Evolutionary conservation across 1,140 invertebrate genomes (phyloP), one percentile per base, ranked within the genome.

Genomic region (Drosophila miranda): DNA sequence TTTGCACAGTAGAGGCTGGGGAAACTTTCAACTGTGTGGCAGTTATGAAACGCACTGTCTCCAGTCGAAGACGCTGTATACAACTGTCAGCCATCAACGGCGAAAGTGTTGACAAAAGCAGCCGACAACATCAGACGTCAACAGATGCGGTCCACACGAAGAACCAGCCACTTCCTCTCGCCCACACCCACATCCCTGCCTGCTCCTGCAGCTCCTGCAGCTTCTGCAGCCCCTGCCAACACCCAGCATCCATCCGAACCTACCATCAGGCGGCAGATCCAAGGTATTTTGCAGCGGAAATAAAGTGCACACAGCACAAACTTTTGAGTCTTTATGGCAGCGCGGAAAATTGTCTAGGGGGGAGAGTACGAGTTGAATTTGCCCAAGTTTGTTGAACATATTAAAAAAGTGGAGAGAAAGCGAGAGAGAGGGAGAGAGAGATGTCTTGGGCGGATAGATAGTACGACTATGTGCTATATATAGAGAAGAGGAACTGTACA

Each of bases 221-320:
- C 21, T 23, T 2, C 28, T 26, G 23, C 21, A 6, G 13, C 16
- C 50, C 13, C 53, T 26, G 14, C 49, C 30, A 54, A 16, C 7
- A 19, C 30, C 30, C 19, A 8, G 6, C 9, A 2, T 8, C 16
- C 11, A 34, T 41, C 6, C 26, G 38, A 6, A 6, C 50, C 26
- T 38, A 14, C n/a, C 14, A 46, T 6, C 42, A 16, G 23, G 43
- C 42, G 57, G 64, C 81, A 87, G 81, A 87, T 87, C 81, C 81
- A 81, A 86, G 81, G 81, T 86, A 86, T 86, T 84, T 69, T 86
- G 81, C 82, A 81, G 72, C 74, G 81, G 81, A 86, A 86, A 86
- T 86, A 86, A 87, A 86, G 74, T 84, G 81, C 63, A 78, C 82
- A 75, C 61, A 77, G 81, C 82, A 78, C 51, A 63, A 74, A 74